A percentile compares a stretch with the other conserved stretches of the same genome.
Evolutionary conservation across 2,113 vertebrate species (phyloP).

Genomic region (Isurus oxyrinchus): DNA sequence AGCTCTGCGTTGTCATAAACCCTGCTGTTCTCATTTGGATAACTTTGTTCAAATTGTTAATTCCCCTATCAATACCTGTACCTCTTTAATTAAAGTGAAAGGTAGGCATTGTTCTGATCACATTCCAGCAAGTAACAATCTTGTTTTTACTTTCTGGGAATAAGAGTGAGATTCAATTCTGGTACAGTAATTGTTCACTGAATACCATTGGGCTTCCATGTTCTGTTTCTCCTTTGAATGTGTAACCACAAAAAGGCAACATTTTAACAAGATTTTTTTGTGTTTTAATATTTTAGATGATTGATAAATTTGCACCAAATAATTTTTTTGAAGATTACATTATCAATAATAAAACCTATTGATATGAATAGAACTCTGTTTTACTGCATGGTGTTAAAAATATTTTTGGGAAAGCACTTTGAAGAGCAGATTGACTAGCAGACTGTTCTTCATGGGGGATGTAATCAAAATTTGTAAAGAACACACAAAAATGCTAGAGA

Average conservation of each 20-base stretch:
- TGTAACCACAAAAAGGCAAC: not conserved
- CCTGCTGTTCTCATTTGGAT: not conserved
- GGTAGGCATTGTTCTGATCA: not conserved
- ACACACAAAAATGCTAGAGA: not conserved
- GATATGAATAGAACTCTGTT: not conserved
- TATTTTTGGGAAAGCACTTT: not conserved
- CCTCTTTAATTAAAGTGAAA: not conserved
- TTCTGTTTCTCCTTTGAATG: not conserved
- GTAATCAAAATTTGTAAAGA: conserved; percentile 2
- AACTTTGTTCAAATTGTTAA: not conserved
- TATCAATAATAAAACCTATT: conserved; percentile 1
- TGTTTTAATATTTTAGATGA: not conserved
- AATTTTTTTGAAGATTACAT: not conserved
- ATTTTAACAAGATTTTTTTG: not conserved
- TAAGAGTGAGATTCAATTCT: not conserved
- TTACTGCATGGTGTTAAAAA: not conserved
- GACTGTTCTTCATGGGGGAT: not conserved
- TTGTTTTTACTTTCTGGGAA: not conserved
- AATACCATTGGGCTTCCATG: not conserved
- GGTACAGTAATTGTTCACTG: not conserved
- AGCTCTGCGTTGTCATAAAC: not conserved
- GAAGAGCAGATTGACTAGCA: not conserved
- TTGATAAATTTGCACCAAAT: not conserved
- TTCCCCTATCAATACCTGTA: not conserved
- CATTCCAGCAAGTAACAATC: not conserved